Base-by-base conservation (phyloP, 2,797 vertebrate genomes). In the Podarcis lilfordi region DNA sequence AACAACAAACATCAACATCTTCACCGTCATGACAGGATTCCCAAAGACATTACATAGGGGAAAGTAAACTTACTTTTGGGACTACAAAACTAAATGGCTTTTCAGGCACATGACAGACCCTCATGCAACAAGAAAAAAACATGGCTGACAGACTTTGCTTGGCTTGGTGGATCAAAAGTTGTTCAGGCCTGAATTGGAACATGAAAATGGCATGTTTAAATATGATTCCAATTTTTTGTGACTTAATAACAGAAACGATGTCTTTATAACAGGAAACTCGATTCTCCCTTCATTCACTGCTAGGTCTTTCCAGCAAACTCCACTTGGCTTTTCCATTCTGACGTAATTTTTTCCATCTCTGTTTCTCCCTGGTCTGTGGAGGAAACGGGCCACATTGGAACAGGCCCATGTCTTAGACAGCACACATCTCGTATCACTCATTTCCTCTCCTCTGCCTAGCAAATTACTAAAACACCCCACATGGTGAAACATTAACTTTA, bases 391-490 rank as follows among this genome's bases (percentile, higher is more conserved):
- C 64, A 40, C 5, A 5, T 5, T 43, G 84, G 35, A 76, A n/a
- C 10, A 23, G 37, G 27, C 27, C 55, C 9, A 4, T 37, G 23
- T 74, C 50, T 75, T 3, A 11, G 37, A 88, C 9, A 66, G 71
- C 43, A n/a, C 29, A 0, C 4, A 79, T 0, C 0, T 21, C 19
- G 17, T 45, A 17, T 6, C 9, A 0, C 32, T 74, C 4, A 7
- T 64, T 55, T 81, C 25, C 86, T 69, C 25, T n/a, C 71, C 55
- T 59, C 7, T 0, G 8, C 4, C 59, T 79, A 23, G 69, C 15
- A 1, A 43, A 40, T 5, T 19, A 1, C 23, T 79, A 66, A 4
- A 8, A 9, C 81, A 21, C 43, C 0, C 80, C 25, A 32, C 17
- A 68, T 25, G 85, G 25, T 40, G 11, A 1, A 1, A 0, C 37